Evolutionary conservation across 2,888 invertebrate genomes (phyloP).

Genomic region (Neoascia interrupta): DNA sequence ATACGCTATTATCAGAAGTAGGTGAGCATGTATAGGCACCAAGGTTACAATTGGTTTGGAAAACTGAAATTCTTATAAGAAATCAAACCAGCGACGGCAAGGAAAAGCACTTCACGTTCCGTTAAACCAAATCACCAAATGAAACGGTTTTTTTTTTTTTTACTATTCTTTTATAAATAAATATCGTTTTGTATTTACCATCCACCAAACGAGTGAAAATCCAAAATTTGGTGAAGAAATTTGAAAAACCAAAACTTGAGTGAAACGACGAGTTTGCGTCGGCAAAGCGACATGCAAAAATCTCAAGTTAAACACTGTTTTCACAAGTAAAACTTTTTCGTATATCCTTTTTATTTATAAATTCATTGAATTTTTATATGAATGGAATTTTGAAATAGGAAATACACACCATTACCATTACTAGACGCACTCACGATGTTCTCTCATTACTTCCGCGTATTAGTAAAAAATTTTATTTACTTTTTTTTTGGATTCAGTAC

Average conservation of each 20-base stretch:
- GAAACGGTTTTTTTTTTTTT: too few species aligned
- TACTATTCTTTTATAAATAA: too few species aligned
- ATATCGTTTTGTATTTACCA: conserved; percentile 57
- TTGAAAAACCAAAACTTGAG: conserved; percentile 17
- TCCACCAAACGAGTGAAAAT: conserved; percentile 61
- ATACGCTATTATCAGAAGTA: too few species aligned
- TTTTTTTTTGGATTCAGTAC: not conserved
- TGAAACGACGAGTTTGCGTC: conserved; percentile 39
- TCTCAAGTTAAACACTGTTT: conserved; percentile 7
- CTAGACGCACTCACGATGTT: conserved; percentile 66
- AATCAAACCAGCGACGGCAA: too few species aligned
- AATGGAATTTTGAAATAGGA: conserved; percentile 25
- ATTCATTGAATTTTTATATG: conserved; percentile 45
- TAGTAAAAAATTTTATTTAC: conserved; percentile 13
- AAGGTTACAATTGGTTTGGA: too few species aligned
- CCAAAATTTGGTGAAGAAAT: conserved; percentile 41
- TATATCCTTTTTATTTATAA: conserved; percentile 4
- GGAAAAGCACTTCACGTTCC: too few species aligned
- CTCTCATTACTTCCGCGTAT: conserved; percentile 59
- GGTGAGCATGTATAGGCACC: too few species aligned
- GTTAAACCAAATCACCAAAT: too few species aligned
- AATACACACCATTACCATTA: conserved; percentile 69
- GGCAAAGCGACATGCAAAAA: conserved; percentile 34
- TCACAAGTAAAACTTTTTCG: not conserved
- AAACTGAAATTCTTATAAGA: too few species aligned